A percentile compares a stretch with the other conserved stretches of the same genome.
These are phyloP conservation scores for Callorhinus ursinus DNA, from an alignment of 2,113 vertebrate genomes.

Conservation along the genomic window DNA sequence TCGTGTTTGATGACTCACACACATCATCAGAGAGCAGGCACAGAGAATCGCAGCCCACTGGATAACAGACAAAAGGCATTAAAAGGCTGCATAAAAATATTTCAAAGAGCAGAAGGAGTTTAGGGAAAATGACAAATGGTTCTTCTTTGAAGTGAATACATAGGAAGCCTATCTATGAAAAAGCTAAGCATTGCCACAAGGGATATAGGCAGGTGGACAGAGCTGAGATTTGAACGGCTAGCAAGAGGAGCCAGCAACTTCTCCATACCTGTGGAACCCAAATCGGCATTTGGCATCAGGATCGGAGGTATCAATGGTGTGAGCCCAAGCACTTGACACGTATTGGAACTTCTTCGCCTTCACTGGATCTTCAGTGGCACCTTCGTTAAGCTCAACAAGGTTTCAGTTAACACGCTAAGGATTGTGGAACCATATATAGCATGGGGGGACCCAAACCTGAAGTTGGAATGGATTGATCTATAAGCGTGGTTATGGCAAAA, in stretches of 20 bases:
- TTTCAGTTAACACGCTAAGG: background rate
- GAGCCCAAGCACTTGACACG: background rate
- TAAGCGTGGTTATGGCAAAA: background rate
- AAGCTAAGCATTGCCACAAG: background rate
- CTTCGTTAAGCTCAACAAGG: background rate
- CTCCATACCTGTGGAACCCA: background rate
- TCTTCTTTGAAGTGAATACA: background rate
- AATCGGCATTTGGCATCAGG: background rate
- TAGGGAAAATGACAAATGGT: background rate
- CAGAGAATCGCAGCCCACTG: background rate
- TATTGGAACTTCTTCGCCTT: background rate
- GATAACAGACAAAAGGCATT: background rate
- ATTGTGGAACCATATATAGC: background rate
- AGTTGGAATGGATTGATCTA: background rate
- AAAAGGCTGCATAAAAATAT: background rate
- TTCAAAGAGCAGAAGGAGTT: background rate
- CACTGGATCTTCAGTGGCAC: background rate
- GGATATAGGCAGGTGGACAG: background rate
- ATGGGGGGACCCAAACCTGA: background rate
- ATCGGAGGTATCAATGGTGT: background rate
- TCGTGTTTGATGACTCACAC: slow-evolving; percentile 61
- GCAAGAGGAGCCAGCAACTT: background rate
- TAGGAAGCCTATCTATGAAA: background rate
- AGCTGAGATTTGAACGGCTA: background rate
- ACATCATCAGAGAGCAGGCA: background rate